These are phyloP conservation scores for Scylla paramamosain DNA, from an alignment of 1,140 invertebrate genomes.

Conservation along the genomic window DNA sequence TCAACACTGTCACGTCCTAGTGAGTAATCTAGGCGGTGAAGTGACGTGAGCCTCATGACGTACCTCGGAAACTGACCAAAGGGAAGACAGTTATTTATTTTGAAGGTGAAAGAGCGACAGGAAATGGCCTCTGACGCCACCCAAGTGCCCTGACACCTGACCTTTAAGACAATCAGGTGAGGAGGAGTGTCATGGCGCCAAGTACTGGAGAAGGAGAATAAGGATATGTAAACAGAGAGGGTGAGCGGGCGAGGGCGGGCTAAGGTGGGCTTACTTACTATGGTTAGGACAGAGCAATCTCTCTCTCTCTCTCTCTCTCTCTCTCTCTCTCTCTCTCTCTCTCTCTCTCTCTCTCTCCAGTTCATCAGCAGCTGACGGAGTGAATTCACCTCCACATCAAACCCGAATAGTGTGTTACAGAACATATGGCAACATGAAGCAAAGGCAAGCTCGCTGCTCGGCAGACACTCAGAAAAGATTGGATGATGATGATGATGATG, in stretches of 20 bases:
- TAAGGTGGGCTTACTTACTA: background rate
- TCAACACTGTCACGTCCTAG: too few relatives aligned
- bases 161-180: background rate
- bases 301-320: background rate
- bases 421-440: too few relatives aligned
- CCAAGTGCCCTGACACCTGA: background rate
- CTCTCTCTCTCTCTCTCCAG: background rate
- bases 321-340: slow-evolving; percentile 6
- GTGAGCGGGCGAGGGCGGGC: background rate
- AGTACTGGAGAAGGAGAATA: background rate
- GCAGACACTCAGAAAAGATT: too few relatives aligned
- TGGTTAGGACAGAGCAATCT: background rate
- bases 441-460: too few relatives aligned
- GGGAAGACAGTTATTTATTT: too few relatives aligned
- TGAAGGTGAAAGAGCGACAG: background rate
- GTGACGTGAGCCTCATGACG: too few relatives aligned
- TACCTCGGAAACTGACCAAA: too few relatives aligned
- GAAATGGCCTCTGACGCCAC: background rate
- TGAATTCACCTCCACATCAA: too few relatives aligned
- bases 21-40: too few relatives aligned
- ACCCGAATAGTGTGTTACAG: too few relatives aligned
- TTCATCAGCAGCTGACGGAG: background rate
- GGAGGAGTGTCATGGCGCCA: background rate
- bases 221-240: background rate
- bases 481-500: too few relatives aligned